Percentiles rank a stretch among this genome's conserved stretches.
Conservation (phyloP, 2,888 invertebrate genomes). For the Sthenelais limicola region DNA sequence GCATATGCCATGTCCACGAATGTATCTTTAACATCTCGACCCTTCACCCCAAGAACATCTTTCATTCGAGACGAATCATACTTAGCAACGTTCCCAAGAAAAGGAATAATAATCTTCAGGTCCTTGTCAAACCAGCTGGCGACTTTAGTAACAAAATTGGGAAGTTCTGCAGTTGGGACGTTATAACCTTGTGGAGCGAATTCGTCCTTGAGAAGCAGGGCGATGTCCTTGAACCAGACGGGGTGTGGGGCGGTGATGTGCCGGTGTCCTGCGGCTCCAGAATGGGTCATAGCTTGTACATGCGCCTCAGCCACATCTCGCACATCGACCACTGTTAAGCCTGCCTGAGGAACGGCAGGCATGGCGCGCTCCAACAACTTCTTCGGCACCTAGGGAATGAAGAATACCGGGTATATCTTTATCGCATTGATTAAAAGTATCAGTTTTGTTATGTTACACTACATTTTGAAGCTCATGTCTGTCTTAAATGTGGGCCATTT, state of each 20-base stretch:
- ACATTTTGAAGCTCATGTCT: too few relatives aligned
- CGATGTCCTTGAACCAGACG: slow-evolving; percentile 74
- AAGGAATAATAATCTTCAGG: slow-evolving; percentile 6
- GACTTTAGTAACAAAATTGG: slow-evolving; percentile 70
- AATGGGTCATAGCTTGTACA: slow-evolving; percentile 46
- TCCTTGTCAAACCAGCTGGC: slow-evolving; percentile 70
- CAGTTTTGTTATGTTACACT: too few relatives aligned
- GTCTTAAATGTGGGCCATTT: too few relatives aligned
- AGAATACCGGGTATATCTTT: too few relatives aligned
- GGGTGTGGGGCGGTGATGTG: slow-evolving; percentile 71
- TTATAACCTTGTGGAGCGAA: slow-evolving; percentile 71
- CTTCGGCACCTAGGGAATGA: too few relatives aligned
- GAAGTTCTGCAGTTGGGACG: slow-evolving; percentile 71
- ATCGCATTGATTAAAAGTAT: too few relatives aligned
- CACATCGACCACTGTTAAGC: slow-evolving; percentile 74
- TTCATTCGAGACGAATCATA: slow-evolving; percentile 71
- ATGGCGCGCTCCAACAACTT: slow-evolving; percentile 68
- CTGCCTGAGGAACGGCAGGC: slow-evolving; percentile 72
- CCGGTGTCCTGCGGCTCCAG: slow-evolving; percentile 59
- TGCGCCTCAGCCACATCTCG: slow-evolving; percentile 73
- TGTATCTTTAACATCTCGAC: slow-evolving; percentile 71
- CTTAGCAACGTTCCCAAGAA: slow-evolving; percentile 42
- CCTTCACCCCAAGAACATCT: slow-evolving; percentile 73
- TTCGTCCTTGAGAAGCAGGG: slow-evolving; percentile 66
- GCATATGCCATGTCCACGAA: slow-evolving; percentile 75